Evolutionary conservation across 53 echinoderm and acorn worm species (phyloP), one percentile per base, ranked within the genome.

Genomic region (Luidia sarsii): DNA sequence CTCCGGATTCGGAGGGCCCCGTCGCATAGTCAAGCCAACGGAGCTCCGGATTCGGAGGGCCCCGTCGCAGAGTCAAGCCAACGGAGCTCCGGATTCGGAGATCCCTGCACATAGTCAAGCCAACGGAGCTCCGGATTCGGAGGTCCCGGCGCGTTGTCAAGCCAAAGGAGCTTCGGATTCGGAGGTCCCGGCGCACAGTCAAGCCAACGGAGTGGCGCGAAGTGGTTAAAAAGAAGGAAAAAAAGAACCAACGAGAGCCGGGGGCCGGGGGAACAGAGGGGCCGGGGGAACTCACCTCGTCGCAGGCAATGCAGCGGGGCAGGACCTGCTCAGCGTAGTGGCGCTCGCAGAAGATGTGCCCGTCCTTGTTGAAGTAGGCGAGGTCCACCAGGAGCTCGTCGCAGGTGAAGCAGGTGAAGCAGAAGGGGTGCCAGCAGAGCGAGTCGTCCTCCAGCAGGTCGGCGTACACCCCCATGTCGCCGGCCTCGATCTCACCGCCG

Each of bases 261-360:
- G n/a, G n/a, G n/a, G n/a, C n/a, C n/a, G n/a, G n/a, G n/a, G n/a
- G 24, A 20, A 0, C 8, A 19, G 11, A 23, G 46, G 39, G 10
- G 16, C 25, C 20, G 1, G 15, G 0, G 28, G 5, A 33, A 75
- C 91, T 65, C 33, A 97, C 97, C 97, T 97, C 97, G 81, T 97
- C 97, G 68, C 97, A 97, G 62, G 91, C 89, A 48, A 83, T 81
- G 86, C 97, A 97, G 23, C 97, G 64, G 6, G 97, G 97, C 86
- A 93, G 83, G 30, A 97, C 91, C 30, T 81, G 84, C 64, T 97
- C 97, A n/a, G 97, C 97, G 52, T 97, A 97, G 82, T 97, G 97
- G 65, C 97, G 81, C 52, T 99, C 94, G 71, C 93, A 93, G 87
- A 87, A 94, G 53, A 99, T 91, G 54, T 99, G 93, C 20, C 94